Base-by-base conservation (phyloP, 2,888 invertebrate genomes). In the Pseudolycoriella hygida region DNA sequence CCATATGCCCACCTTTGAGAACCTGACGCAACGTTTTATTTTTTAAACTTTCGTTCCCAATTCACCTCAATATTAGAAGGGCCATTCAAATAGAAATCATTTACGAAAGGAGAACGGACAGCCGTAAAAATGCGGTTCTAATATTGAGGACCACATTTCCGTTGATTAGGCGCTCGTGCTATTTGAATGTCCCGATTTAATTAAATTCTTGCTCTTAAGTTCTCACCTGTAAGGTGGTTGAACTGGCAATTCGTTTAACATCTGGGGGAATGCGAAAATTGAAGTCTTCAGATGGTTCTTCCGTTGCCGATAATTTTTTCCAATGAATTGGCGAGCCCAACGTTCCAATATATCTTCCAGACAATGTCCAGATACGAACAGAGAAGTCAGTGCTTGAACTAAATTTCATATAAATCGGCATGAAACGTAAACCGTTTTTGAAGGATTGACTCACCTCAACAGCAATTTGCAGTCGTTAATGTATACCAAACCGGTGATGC, bases 341-440 rank as follows among this genome's bases (percentile, higher is more conserved):
- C 4, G 84, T 84, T 51, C 80, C 80, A 52, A 87, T 57, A 57
- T 74, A 74, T 54, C 72, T 70, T 31, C 85, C 85, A 38, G 76
- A 71, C 47, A 82, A 59, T 1, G 77, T 76, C 85, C 85, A 86
- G 58, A 84, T 64, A 45, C 85, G 72, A 47, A 77, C 79, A 42
- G 80, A 78, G 57, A 73, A 76, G 65, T 84, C 83, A 46, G 72
- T 68, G 52, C 81, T 79, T 50, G 76, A 70, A 54, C 78, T 79
- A 20, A 2, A 46, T 41, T 37, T 37, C n/a, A n/a, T n/a, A n/a
- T n/a, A n/a, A n/a, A n/a, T n/a, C n/a, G n/a, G n/a, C n/a, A 54
- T 17, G 19, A 47, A 46, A 44, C 44, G 30, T n/a, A 6, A 15
- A 25, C 12, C 44, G 2, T 20, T n/a, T n/a, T n/a, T n/a, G 11